These are phyloP conservation scores for Tamandua tetradactyla DNA, from an alignment of 2,797 vertebrate species.

Conservation along the genomic window DNA sequence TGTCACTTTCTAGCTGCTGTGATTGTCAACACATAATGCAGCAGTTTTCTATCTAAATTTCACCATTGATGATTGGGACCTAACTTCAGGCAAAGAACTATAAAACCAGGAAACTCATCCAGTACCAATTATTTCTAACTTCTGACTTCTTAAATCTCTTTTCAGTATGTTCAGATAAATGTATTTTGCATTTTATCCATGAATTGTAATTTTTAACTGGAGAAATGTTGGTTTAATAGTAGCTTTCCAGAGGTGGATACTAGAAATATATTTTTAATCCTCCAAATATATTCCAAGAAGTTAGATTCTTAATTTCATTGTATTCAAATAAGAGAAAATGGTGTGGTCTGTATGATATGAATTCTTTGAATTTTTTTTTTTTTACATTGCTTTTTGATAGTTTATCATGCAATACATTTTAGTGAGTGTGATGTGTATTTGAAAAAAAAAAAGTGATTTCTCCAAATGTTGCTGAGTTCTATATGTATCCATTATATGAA, in stretches of 20 bases:
- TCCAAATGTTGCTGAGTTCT: not conserved
- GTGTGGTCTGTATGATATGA: not conserved
- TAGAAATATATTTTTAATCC: not conserved
- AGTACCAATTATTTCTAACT: not conserved
- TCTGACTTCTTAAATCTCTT: not conserved
- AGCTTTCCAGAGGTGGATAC: not conserved
- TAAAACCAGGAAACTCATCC: not conserved
- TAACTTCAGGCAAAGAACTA: not conserved
- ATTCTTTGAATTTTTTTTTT: not conserved
- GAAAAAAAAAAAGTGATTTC: not conserved
- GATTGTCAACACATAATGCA: not conserved
- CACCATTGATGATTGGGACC: not conserved
- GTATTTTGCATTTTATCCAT: not conserved
- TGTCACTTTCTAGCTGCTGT: not conserved
- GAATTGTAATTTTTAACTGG: not conserved
- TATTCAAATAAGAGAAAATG: not conserved
- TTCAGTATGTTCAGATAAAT: not conserved
- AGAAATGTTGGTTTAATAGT: not conserved
- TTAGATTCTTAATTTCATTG: conserved; percentile 11
- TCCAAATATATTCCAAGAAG: not conserved
- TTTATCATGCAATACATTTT: not conserved
- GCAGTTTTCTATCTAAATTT: not conserved
- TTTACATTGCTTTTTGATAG: not conserved
- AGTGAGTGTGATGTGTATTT: not conserved
- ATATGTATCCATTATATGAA: not conserved